phyloP scores from a whole-genome alignment of 2,888 invertebrate genomes.

The Sinhomidia bicolor region DNA sequence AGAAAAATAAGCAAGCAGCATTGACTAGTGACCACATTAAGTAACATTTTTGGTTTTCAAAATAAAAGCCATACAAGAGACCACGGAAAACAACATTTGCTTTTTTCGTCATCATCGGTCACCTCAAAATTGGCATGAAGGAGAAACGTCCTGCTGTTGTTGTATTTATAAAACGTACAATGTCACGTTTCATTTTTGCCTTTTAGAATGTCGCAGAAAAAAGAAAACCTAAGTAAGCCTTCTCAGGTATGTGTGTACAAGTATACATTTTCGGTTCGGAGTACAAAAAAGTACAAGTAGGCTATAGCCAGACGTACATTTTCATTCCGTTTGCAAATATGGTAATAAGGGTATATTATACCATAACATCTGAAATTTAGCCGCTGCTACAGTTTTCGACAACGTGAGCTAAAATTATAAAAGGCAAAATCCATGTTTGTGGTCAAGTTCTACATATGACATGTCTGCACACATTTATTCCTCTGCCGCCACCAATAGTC shows the following conservation, averaged over 20 bases:
- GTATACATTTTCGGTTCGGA: background rate
- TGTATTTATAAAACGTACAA: background rate
- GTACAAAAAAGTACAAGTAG: background rate
- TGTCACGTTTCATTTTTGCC: conserved; percentile 13
- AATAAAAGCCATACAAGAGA: background rate
- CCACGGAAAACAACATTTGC: background rate
- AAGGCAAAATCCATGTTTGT: conserved; percentile 23
- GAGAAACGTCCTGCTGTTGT: conserved; percentile 49
- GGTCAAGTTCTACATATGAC: background rate
- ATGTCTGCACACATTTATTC: background rate
- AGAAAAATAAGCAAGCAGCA: conserved; percentile 10
- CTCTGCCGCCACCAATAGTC: background rate
- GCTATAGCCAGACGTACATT: background rate
- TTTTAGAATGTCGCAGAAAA: no score
- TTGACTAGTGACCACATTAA: conserved; percentile 22
- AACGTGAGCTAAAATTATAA: background rate
- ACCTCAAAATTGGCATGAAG: conserved; percentile 62
- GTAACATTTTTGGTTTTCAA: background rate
- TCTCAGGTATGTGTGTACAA: background rate
- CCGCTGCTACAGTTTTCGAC: background rate
- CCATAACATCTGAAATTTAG: background rate
- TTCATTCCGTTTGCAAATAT: conserved; percentile 16
- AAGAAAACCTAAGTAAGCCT: no score
- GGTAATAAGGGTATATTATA: no score
- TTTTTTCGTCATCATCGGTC: conserved; percentile 52